Evolutionary conservation across 2,797 vertebrate genomes (phyloP).

Genomic region (Chelon auratus): DNA sequence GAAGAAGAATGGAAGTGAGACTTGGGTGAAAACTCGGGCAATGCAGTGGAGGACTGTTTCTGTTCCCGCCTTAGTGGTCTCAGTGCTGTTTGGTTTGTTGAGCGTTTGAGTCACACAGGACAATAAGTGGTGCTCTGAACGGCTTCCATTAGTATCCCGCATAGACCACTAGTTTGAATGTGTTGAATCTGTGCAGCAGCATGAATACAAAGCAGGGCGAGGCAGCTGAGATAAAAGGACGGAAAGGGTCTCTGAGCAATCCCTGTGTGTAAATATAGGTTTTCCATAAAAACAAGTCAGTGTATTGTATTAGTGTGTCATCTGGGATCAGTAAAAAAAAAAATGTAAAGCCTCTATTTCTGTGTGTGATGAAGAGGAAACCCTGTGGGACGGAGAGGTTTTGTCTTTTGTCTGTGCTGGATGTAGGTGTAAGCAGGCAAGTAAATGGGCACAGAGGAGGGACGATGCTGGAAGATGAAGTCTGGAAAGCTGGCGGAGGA

Average conservation of each 20-base stretch:
- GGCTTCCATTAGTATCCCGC: slow-evolving; percentile 72
- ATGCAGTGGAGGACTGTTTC: slow-evolving; percentile 44
- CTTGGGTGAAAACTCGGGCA: slow-evolving; percentile 36
- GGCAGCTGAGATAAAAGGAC: slow-evolving; percentile 57
- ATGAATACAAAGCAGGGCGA: slow-evolving; percentile 71
- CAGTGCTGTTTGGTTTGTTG: slow-evolving; percentile 66
- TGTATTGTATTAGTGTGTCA: slow-evolving; percentile 60
- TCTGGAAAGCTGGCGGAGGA: slow-evolving; percentile 25
- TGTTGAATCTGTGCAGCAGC: slow-evolving; percentile 55
- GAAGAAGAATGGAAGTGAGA: slow-evolving; percentile 61
- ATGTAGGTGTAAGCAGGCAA: slow-evolving; percentile 53
- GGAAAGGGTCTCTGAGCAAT: slow-evolving; percentile 50
- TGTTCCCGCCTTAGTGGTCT: slow-evolving; percentile 40
- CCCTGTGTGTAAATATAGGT: slow-evolving; percentile 69
- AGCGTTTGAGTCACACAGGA: slow-evolving; percentile 65
- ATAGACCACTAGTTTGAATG: slow-evolving; percentile 66
- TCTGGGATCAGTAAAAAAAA: slow-evolving; percentile 54
- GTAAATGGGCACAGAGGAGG: slow-evolving; percentile 38
- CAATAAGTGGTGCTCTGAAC: slow-evolving; percentile 71
- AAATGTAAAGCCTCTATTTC: slow-evolving; percentile 41
- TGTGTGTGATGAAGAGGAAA: slow-evolving; percentile 50
- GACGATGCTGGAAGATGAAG: slow-evolving; percentile 39
- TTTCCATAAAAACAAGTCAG: slow-evolving; percentile 62
- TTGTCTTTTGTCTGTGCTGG: slow-evolving; percentile 46
- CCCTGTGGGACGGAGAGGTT: slow-evolving; percentile 56